Base-by-base conservation (phyloP, 2,888 invertebrate species). In the Ornithoptera alexandrae region DNA sequence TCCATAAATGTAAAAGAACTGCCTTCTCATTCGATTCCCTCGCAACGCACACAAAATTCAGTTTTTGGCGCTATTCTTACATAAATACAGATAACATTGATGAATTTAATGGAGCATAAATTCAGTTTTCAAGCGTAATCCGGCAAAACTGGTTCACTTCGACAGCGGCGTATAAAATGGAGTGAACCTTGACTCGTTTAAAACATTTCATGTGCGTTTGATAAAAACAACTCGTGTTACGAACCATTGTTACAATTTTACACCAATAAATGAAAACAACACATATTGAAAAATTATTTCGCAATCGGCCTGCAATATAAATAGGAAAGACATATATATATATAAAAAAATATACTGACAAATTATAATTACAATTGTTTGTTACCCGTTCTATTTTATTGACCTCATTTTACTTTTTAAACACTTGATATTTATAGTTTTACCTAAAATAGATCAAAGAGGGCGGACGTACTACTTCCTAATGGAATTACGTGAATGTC, bases 131-230 rank as follows among this genome's bases (percentile, higher is more conserved):
- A 65, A 50, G 56, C 59, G 30, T n/a, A 62, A 66, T 60, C 50
- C 30, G 15, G 10, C 56, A 15, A 8, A n/a, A 66, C 62, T 62
- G 46, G 62, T 59, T 70, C 62, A 70, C 69, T 59, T 70, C 66
- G 66, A 50, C 56, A 4, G 20, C 42, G 61, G 53, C 30, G 46
- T 66, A 20, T 57, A 50, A 70, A 70, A 58, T 36, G 62, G 62
- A 64, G 24, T 53, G 53, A 56, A 36, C 70, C 70, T 70, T 66
- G 70, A 58, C 62, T 59, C 18, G 50, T 63, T 67, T 63, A 50
- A 59, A 36, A 70, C 62, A 59, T 66, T 70, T 66, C 39, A 59
- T 62, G 50, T 53, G 62, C 59, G 18, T 50, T 36, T 62, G 20
- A 50, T 62, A 50, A 63, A 63, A 46, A 57, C 7, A 20, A 63